phyloP scores from a whole-genome alignment of 2,888 invertebrate species.

The Rhamnusium bicolor region DNA sequence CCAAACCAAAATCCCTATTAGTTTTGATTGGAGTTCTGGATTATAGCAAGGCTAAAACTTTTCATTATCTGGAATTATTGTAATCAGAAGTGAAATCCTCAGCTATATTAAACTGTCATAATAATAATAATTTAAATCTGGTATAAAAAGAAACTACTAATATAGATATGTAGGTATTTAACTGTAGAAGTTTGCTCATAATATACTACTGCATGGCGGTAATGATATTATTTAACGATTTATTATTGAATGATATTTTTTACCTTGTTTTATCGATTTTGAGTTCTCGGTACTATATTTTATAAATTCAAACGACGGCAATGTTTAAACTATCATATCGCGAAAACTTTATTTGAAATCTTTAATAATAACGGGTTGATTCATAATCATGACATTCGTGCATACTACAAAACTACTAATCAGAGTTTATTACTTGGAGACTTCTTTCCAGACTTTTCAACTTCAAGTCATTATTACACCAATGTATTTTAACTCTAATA shows the following conservation, averaged over 20 bases:
- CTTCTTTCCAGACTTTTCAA: background rate
- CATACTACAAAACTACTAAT: background rate
- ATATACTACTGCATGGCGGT: too few species aligned
- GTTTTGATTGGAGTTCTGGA: background rate
- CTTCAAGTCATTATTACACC: background rate
- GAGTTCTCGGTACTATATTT: background rate
- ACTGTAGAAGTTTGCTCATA: too few species aligned
- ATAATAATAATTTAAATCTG: too few species aligned
- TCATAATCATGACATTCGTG: background rate
- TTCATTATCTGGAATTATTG: slow-evolving; percentile 8
- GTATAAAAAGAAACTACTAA: too few species aligned
- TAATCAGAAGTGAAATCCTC: background rate
- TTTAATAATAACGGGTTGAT: background rate
- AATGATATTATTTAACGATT: too few species aligned
- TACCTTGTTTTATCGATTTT: too few species aligned
- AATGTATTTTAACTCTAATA: background rate
- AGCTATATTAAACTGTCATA: background rate
- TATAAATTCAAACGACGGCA: background rate
- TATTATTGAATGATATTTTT: too few species aligned
- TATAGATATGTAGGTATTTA: too few species aligned
- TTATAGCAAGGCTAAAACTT: background rate
- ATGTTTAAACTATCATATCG: background rate
- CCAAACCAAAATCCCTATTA: background rate
- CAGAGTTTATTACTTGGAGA: background rate
- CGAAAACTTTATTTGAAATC: background rate